These are phyloP conservation scores for Rhabdomys dilectus DNA, from an alignment of 2,113 vertebrate species.

Conservation along the genomic window DNA sequence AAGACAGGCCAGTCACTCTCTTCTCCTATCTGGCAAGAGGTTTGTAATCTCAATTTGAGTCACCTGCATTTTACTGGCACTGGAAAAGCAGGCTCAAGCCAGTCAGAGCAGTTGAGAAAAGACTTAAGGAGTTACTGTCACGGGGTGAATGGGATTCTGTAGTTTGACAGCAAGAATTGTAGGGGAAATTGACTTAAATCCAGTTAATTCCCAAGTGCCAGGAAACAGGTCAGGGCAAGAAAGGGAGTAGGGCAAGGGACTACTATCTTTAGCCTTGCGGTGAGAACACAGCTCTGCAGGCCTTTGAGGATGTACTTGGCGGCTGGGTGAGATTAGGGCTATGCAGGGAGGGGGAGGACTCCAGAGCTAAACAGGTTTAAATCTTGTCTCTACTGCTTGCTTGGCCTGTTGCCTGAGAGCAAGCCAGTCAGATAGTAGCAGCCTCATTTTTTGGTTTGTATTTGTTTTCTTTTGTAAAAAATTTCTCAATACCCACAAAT, in stretches of 20 bases:
- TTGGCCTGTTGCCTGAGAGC: background rate
- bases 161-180: constrained; percentile 2
- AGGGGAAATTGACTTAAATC: background rate
- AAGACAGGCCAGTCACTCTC: background rate
- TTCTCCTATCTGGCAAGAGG: constrained; percentile 30
- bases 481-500: constrained; percentile 20
- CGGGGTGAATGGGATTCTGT: constrained; percentile 9
- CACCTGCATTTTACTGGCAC: constrained; percentile 19
- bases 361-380: constrained; percentile 1
- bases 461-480: constrained; percentile 49
- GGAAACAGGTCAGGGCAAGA: constrained; percentile 4
- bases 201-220: background rate
- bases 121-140: constrained; percentile 8
- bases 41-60: constrained; percentile 58
- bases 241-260: background rate
- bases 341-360: background rate
- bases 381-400: background rate
- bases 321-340: background rate
- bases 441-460: background rate
- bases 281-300: background rate
- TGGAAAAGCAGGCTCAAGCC: constrained; percentile 62
- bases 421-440: background rate
- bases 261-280: background rate
- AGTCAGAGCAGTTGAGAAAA: constrained; percentile 34
- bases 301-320: background rate